Percentiles rank a stretch among this genome's conserved stretches.
phyloP scores from a whole-genome alignment of 2,113 vertebrate genomes.

The Charina bottae region DNA sequence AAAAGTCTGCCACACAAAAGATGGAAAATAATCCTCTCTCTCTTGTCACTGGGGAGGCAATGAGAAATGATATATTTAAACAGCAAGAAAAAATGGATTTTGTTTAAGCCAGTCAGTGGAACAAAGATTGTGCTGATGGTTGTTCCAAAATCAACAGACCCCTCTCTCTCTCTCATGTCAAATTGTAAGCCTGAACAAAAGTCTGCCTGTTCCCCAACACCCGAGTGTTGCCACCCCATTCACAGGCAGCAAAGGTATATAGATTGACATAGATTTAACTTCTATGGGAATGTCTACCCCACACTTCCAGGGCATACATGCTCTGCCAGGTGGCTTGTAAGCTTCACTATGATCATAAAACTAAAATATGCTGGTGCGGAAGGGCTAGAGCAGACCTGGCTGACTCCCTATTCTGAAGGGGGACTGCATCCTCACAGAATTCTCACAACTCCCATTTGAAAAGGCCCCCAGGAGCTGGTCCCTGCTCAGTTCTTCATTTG shows the following conservation, averaged over 20 bases:
- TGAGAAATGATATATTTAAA: conserved; percentile 9
- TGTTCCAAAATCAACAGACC: not conserved
- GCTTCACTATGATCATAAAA: too few species aligned
- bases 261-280: not conserved
- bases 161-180: not conserved
- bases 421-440: too few species aligned
- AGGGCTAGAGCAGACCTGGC: too few species aligned
- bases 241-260: not conserved
- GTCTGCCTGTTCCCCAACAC: accelerated
- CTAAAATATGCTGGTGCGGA: too few species aligned
- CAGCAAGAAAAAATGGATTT: not conserved
- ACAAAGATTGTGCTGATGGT: not conserved
- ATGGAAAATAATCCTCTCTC: conserved; percentile 25
- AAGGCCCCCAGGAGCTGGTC: too few species aligned
- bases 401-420: too few species aligned
- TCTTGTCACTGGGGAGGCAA: not conserved
- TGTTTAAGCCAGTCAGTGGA: not conserved
- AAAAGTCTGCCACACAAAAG: not conserved
- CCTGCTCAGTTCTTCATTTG: too few species aligned
- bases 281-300: not conserved
- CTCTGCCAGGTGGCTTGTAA: too few species aligned
- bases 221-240: too few species aligned
- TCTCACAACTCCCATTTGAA: too few species aligned
- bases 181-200: not conserved
- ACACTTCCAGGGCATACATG: not conserved